These are phyloP conservation scores for Trichopria drosophilae DNA, from an alignment of 2,888 invertebrate species.

Conservation along the genomic window DNA sequence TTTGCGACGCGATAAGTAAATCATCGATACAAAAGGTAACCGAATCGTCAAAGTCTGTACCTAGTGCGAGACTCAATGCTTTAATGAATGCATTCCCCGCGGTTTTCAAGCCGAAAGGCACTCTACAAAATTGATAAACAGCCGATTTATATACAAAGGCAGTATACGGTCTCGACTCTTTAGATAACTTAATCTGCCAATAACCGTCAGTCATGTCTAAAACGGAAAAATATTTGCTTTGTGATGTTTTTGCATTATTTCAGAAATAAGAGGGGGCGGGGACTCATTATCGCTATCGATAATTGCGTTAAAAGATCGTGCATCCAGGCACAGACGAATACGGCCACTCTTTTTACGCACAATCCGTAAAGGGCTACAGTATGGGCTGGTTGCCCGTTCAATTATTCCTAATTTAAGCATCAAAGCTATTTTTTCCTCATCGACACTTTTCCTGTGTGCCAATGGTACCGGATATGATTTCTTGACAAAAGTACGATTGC, in stretches of 20 bases:
- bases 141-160: slow-evolving; percentile 28
- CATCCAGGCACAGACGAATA: no score
- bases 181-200: slow-evolving; percentile 33
- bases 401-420: no score
- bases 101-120: slow-evolving; percentile 44
- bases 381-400: no score
- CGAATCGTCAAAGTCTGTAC: slow-evolving; percentile 39
- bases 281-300: slow-evolving; percentile 40
- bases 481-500: no score
- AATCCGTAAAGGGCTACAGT: no score
- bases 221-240: slow-evolving; percentile 28
- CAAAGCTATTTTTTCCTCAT: no score
- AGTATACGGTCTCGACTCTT: slow-evolving; percentile 17
- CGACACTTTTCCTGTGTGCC: no score
- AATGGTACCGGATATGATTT: no score
- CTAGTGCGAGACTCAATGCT: slow-evolving; percentile 31
- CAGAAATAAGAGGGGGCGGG: slow-evolving; percentile 20
- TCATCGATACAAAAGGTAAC: slow-evolving; percentile 43
- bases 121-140: slow-evolving; percentile 37
- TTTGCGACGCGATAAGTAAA: slow-evolving; percentile 37
- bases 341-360: no score
- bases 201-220: slow-evolving; percentile 34
- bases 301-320: slow-evolving; percentile 38
- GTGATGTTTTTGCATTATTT: no score
- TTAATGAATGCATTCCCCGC: slow-evolving; percentile 30